These are phyloP conservation scores for Cylloceria caligata DNA, from an alignment of 2,888 invertebrate species.

Conservation along the genomic window DNA sequence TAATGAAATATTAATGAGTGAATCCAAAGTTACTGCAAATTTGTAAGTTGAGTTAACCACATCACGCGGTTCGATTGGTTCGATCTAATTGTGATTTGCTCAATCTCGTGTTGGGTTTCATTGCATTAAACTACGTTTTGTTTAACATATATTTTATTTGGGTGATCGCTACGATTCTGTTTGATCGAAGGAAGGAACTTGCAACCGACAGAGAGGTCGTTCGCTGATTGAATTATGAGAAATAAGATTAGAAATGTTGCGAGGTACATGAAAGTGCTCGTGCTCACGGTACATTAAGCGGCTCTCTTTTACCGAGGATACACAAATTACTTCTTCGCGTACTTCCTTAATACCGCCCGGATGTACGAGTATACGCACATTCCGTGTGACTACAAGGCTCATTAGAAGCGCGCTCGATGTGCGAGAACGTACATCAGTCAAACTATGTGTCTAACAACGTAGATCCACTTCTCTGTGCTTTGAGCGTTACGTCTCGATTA, in stretches of 20 bases:
- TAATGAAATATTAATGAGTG: too few relatives aligned
- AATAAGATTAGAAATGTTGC: constrained; percentile 16
- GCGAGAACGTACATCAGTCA: constrained; percentile 27
- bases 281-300: background rate
- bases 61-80: too few relatives aligned
- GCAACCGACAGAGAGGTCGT: background rate
- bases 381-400: constrained; percentile 55
- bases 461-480: background rate
- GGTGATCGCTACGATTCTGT: background rate
- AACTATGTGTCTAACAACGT: constrained; percentile 1
- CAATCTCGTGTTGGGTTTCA: too few relatives aligned
- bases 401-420: constrained; percentile 36
- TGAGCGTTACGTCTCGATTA: constrained; percentile 48
- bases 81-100: too few relatives aligned
- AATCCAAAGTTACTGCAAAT: too few relatives aligned
- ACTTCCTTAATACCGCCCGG: constrained; percentile 48
- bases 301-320: background rate
- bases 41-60: too few relatives aligned
- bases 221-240: constrained; percentile 3
- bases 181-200: background rate
- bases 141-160: background rate
- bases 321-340: background rate
- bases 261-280: background rate
- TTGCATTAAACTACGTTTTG: too few relatives aligned
- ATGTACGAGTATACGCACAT: constrained; percentile 43